Evolutionary conservation across 2,113 vertebrate genomes (phyloP), one percentile per base, ranked within the genome.

Genomic region (Mirounga angustirostris): DNA sequence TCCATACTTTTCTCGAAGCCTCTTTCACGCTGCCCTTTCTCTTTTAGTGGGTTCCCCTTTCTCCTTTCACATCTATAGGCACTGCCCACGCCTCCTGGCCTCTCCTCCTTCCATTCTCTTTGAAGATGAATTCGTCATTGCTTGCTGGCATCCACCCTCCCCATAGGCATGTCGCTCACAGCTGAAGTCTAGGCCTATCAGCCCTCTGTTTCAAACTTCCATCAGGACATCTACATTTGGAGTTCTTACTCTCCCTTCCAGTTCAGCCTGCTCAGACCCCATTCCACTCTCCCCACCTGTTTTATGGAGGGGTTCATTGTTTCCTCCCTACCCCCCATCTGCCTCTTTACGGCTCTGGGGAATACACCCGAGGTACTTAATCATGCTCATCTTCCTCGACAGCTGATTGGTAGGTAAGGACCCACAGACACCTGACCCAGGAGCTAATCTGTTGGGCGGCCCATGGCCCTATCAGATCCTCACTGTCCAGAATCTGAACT

Each of bases 91-190:
- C 43, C 46, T 90, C 24, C 3, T 30, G 79, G 28, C 43, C 65
- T 96, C 22, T 94, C 83, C 50, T 85, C n/a, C 79, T 91, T 22
- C n/a, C 79, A 11, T 92, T 88, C 33, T 95, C 84, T 81, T 90
- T 94, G 76, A 96, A 90, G 59, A 90, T 12, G 22, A 52, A 36
- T 87, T 71, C 12, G 1, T 93, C 54, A 79, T 80, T 69, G 89
- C 93, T 95, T 85, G 36, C 40, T 88, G 36, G 36, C 73, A 8
- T 92, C 73, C 74, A 83, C 67, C 28, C 21, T 85, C 8, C 82
- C 40, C 94, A 67, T 16, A 85, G 26, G n/a, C 14, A 90, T 33
- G 30, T 65, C 69, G 52, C 22, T 86, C 30, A 36, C 26, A 69
- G 85, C 63, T 71, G 52, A 92, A 97, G 74, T 26, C 13, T 24